Evolutionary conservation across 2,113 vertebrate genomes (phyloP).

Genomic region (Mionectes macconnelli): DNA sequence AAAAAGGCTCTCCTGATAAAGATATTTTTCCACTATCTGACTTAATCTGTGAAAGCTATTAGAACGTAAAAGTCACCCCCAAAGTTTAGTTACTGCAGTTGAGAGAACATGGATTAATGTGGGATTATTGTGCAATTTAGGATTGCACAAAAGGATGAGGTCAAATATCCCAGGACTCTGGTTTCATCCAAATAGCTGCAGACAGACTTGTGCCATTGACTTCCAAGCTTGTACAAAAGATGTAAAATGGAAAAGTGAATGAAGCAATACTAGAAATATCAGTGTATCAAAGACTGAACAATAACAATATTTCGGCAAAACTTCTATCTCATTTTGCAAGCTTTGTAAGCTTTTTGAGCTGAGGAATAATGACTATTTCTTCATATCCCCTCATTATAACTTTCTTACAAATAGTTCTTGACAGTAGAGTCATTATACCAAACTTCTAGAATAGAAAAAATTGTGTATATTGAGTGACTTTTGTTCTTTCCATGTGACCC

Average conservation of each 20-base stretch:
- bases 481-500: constrained; percentile 22
- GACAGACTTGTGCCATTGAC: background rate
- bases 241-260: background rate
- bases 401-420: constrained; percentile 30
- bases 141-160: background rate
- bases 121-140: background rate
- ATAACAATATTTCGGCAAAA: background rate
- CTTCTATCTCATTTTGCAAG: background rate
- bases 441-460: constrained; percentile 29
- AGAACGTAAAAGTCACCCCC: background rate
- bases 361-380: constrained; percentile 28
- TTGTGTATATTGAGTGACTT: background rate
- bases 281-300: background rate
- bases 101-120: background rate
- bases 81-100: background rate
- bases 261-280: constrained; percentile 24
- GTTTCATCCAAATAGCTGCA: background rate
- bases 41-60: background rate
- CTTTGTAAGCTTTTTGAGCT: background rate
- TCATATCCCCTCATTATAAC: background rate
- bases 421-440: constrained; percentile 10
- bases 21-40: background rate
- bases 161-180: background rate
- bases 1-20: background rate
- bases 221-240: background rate